Evolutionary conservation across 92 coral and sea anemone genomes (phyloP).

Genomic region (Nematostella vectensis): DNA sequence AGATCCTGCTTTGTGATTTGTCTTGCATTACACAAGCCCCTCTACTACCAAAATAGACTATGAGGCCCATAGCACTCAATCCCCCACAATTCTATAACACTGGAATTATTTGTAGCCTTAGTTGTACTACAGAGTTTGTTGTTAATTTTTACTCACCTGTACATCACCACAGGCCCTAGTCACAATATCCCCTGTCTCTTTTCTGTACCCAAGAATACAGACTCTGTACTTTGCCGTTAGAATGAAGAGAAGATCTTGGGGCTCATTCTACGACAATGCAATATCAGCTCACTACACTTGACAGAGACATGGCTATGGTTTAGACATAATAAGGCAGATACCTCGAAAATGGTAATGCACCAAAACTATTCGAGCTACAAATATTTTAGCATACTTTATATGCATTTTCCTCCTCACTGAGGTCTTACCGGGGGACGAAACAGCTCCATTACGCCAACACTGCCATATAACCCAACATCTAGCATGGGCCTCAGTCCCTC

Average conservation of each 20-base stretch:
- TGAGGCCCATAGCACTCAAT: too few species aligned
- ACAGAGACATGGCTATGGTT: neutral
- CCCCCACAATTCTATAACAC: too few species aligned
- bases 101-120: too few species aligned
- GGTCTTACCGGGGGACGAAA: conserved; percentile 86
- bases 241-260: conserved; percentile 84
- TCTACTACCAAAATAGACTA: too few species aligned
- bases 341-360: too few species aligned
- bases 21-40: too few species aligned
- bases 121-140: neutral
- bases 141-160: conserved; percentile 45
- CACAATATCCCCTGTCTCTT: conserved; percentile 84
- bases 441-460: conserved; percentile 81
- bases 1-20: too few species aligned
- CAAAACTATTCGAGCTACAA: too few species aligned
- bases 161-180: conserved; percentile 99
- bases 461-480: conserved; percentile 95
- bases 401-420: too few species aligned
- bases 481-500: conserved; percentile 88
- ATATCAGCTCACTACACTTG: neutral
- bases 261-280: conserved; percentile 75
- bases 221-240: conserved; percentile 89
- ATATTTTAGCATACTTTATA: too few species aligned
- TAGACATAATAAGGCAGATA: too few species aligned
- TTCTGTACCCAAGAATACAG: conserved; percentile 72